Evolutionary conservation across 2,113 vertebrate genomes (phyloP).

Genomic region (Indicator indicator): DNA sequence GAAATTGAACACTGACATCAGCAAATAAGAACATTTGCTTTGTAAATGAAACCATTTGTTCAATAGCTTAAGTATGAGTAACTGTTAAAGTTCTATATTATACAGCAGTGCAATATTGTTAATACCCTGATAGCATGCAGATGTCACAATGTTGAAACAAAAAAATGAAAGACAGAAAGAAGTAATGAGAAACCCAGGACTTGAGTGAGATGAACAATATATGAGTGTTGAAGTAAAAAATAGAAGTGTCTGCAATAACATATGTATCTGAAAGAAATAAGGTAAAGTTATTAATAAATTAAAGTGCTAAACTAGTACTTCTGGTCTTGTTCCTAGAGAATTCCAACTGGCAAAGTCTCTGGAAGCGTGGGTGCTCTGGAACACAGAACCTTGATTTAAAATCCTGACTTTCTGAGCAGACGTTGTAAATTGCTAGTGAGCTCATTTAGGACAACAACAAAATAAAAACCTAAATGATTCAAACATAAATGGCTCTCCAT

Average conservation of each 20-base stretch:
- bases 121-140: slow-evolving; percentile 53
- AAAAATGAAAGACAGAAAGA: slow-evolving; percentile 59
- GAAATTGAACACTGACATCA: slow-evolving; percentile 40
- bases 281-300: slow-evolving; percentile 69
- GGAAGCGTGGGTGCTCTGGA: slow-evolving; percentile 36
- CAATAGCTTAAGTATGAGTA: slow-evolving; percentile 8
- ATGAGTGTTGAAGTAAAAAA: slow-evolving; percentile 56
- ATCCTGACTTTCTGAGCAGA: slow-evolving; percentile 41
- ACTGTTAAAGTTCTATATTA: slow-evolving; percentile 10
- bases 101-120: slow-evolving; percentile 56
- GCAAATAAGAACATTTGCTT: slow-evolving; percentile 30
- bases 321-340: slow-evolving; percentile 6
- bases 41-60: slow-evolving; percentile 44
- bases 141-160: slow-evolving; percentile 57
- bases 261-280: slow-evolving; percentile 62
- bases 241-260: slow-evolving; percentile 27
- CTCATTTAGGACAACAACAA: not conserved
- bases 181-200: slow-evolving; percentile 48
- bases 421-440: slow-evolving; percentile 30
- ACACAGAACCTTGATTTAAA: slow-evolving; percentile 21
- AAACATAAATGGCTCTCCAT: not conserved
- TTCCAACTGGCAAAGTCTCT: slow-evolving; percentile 50
- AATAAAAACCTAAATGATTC: not conserved
- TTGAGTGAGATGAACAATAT: slow-evolving; percentile 41
- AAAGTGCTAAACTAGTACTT: slow-evolving; percentile 51